These are phyloP conservation scores for Gymnocypris eckloni DNA, from an alignment of 2,797 vertebrate species.

Conservation along the genomic window DNA sequence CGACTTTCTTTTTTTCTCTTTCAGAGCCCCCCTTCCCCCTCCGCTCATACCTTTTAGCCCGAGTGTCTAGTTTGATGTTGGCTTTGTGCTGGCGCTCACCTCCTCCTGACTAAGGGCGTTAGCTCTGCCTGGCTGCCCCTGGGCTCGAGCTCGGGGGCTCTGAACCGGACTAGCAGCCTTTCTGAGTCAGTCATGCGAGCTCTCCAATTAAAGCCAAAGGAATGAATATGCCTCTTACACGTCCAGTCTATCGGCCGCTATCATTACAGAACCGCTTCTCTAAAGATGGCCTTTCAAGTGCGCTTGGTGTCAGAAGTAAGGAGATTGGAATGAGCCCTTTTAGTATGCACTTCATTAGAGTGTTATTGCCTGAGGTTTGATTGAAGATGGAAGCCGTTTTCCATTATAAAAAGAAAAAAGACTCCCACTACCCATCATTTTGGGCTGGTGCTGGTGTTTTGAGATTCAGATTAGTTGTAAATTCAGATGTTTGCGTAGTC, in stretches of 20 bases:
- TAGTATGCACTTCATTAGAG: constrained; percentile 53
- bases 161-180: constrained; percentile 64
- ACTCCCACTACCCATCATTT: neutral
- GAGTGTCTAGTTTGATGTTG: constrained; percentile 59
- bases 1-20: constrained; percentile 18
- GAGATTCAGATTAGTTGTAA: neutral
- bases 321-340: constrained; percentile 49
- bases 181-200: constrained; percentile 57
- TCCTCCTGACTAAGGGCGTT: constrained; percentile 59
- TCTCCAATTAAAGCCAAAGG: constrained; percentile 59
- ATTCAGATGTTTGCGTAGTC: constrained; percentile 23
- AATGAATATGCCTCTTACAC: constrained; percentile 47
- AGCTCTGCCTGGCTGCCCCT: constrained; percentile 53
- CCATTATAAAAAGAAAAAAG: neutral
- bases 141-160: constrained; percentile 71
- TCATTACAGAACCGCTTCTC: constrained; percentile 47
- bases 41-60: constrained; percentile 44
- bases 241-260: constrained; percentile 36
- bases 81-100: constrained; percentile 58
- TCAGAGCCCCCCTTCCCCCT: neutral
- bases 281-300: constrained; percentile 50
- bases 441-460: neutral
- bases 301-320: constrained; percentile 48
- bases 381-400: constrained; percentile 37
- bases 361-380: constrained; percentile 45